Conservation (phyloP, 2,113 vertebrate genomes). For the Grus americana region DNA sequence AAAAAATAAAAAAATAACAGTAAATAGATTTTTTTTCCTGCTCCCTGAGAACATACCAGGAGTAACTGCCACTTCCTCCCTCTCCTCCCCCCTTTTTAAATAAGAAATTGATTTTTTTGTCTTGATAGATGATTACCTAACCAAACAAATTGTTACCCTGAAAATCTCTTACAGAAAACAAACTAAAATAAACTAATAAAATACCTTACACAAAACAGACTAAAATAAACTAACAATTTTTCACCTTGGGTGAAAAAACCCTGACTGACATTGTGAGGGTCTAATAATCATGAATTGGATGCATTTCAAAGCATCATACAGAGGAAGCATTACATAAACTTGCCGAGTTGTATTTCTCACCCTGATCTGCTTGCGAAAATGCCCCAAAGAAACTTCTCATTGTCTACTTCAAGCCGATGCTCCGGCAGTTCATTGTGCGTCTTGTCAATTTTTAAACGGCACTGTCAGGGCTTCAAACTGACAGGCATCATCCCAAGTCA, state of each 20-base stretch:
- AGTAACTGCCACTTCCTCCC: not conserved
- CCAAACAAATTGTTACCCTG: not conserved
- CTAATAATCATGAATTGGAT: not conserved
- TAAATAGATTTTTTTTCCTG: not conserved
- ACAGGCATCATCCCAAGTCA: not conserved
- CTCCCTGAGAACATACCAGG: not conserved
- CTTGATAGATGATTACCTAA: not conserved
- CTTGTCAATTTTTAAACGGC: not conserved
- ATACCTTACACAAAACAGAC: not conserved
- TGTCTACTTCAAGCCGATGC: not conserved
- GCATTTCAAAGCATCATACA: not conserved
- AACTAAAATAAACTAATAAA: not conserved
- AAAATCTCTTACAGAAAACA: not conserved
- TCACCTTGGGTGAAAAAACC: not conserved
- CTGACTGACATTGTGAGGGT: not conserved
- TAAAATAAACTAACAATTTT: too few relatives aligned
- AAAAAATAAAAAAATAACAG: not conserved
- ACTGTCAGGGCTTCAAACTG: not conserved
- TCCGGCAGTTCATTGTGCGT: not conserved
- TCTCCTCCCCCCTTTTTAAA: not conserved
- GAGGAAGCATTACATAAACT: not conserved
- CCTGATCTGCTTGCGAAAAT: not conserved
- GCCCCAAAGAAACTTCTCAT: not conserved
- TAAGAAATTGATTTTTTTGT: not conserved
- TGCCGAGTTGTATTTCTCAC: not conserved